Percentiles rank a stretch among this genome's conserved stretches.
These are phyloP conservation scores for Meiosimyza decipiens DNA, from an alignment of 2,888 invertebrate species.

Conservation along the genomic window DNA sequence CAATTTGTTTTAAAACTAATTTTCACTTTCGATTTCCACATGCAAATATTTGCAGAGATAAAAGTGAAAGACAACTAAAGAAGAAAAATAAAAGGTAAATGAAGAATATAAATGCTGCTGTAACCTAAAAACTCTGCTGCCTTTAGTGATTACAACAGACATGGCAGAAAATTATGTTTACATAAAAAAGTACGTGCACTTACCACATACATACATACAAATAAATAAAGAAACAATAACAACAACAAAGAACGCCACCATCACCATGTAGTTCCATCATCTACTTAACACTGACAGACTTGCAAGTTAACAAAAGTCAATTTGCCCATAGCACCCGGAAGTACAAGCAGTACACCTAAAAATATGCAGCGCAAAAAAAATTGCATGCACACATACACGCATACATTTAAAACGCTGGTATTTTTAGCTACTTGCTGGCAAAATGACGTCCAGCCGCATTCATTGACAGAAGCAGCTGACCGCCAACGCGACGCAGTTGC, in stretches of 20 bases:
- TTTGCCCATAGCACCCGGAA: neutral
- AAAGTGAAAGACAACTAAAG: slow-evolving; percentile 6
- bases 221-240: neutral
- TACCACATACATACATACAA: neutral
- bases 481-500: slow-evolving; percentile 17
- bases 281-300: neutral
- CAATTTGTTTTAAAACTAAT: no score
- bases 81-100: neutral
- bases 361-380: neutral
- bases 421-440: slow-evolving; percentile 8
- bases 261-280: neutral
- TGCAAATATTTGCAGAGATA: slow-evolving; percentile 14
- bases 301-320: neutral
- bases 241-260: neutral
- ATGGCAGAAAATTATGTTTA: neutral
- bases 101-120: neutral
- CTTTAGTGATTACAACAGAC: neutral
- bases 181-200: no score
- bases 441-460: slow-evolving; percentile 21
- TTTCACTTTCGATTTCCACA: neutral
- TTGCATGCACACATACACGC: neutral
- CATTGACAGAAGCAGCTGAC: slow-evolving; percentile 11
- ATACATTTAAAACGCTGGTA: neutral
- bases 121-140: slow-evolving; percentile 16
- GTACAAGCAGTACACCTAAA: slow-evolving; percentile 15